These are phyloP conservation scores for human DNA, from an alignment of 2,113 vertebrate genomes.

Conservation along the genomic window DNA sequence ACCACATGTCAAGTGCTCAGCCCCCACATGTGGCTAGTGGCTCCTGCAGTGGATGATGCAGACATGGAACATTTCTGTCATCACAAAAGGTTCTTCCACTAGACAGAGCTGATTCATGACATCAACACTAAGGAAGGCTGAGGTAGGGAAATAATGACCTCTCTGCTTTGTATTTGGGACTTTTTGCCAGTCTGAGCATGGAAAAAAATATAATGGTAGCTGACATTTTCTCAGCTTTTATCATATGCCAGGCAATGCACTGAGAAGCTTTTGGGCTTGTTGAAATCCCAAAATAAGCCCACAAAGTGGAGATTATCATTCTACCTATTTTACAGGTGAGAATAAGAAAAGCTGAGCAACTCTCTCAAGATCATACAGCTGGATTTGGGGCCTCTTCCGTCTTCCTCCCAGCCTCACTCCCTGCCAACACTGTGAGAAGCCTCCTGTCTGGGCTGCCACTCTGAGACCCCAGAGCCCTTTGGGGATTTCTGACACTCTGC, in stretches of 20 bases:
- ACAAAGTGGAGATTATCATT: neutral
- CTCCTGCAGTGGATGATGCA: neutral
- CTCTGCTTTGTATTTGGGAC: neutral
- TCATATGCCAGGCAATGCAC: neutral
- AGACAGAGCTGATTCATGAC: neutral
- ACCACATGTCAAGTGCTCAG: neutral
- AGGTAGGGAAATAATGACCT: neutral
- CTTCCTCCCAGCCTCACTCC: neutral
- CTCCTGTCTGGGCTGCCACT: neutral
- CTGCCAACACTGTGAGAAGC: neutral
- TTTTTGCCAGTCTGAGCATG: neutral
- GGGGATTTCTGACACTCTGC: neutral
- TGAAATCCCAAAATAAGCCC: neutral
- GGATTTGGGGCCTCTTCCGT: neutral
- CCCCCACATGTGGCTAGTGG: neutral
- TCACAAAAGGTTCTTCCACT: neutral
- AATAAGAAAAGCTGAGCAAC: neutral
- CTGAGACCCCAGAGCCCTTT: neutral
- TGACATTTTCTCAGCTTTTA: neutral
- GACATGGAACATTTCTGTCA: neutral
- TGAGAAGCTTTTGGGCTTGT: neutral
- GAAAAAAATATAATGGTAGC: neutral
- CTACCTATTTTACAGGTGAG: neutral
- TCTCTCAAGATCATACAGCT: neutral
- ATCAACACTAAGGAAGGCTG: neutral